Conservation (phyloP, 2,888 invertebrate species). For the Galerucella pusilla region DNA sequence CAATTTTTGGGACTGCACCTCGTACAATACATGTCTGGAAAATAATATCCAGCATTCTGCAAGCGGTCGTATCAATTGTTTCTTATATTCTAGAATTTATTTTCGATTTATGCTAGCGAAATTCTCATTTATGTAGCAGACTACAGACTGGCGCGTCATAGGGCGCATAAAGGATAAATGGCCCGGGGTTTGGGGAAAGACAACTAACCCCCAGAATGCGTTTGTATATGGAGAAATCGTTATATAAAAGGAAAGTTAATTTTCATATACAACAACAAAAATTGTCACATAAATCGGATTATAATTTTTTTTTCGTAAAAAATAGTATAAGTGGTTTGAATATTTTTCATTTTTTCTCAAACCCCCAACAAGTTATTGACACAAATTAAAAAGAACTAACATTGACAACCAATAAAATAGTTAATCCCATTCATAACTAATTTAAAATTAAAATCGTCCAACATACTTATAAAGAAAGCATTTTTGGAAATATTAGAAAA, state of each 20-base stretch:
- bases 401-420: too few species aligned
- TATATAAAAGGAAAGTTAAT: background rate
- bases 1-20: background rate
- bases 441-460: too few species aligned
- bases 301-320: background rate
- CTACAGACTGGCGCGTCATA: conserved; percentile 59
- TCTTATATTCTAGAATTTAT: conserved; percentile 57
- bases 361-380: too few species aligned
- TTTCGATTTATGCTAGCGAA: conserved; percentile 56
- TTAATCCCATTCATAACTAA: too few species aligned
- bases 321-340: too few species aligned
- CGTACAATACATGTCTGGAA: background rate
- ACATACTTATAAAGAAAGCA: too few species aligned
- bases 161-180: conserved; percentile 14
- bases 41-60: conserved; percentile 19
- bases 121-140: conserved; percentile 58
- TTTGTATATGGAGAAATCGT: conserved; percentile 5
- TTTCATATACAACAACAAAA: background rate
- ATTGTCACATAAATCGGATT: background rate
- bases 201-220: conserved; percentile 25
- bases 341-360: too few species aligned
- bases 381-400: too few species aligned
- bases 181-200: conserved; percentile 34
- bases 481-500: too few species aligned
- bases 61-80: conserved; percentile 52